These are phyloP conservation scores for Chromoteleia sp. DNA, from an alignment of 2,888 invertebrate genomes.

Conservation along the genomic window DNA sequence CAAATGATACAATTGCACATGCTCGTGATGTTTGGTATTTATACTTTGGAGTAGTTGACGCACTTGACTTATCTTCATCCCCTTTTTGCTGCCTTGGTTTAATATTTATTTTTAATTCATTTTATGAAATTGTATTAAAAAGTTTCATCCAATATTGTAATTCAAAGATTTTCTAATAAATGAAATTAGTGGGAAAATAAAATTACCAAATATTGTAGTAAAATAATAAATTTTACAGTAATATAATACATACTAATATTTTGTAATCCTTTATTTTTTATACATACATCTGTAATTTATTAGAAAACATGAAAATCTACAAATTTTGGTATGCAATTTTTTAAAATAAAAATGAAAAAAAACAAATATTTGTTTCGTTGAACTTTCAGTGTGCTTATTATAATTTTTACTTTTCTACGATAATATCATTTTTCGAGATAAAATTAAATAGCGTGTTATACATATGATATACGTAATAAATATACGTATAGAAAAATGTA, in stretches of 20 bases:
- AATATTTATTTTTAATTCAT: slow-evolving; percentile 44
- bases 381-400: slow-evolving; percentile 66
- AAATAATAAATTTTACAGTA: background rate
- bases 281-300: slow-evolving; percentile 2
- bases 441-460: slow-evolving; percentile 38
- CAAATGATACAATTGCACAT: slow-evolving; percentile 61
- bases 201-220: background rate
- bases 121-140: slow-evolving; percentile 15
- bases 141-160: slow-evolving; percentile 16
- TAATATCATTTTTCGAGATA: slow-evolving; percentile 37
- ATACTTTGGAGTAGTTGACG: slow-evolving; percentile 70
- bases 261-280: background rate
- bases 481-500: slow-evolving; percentile 27
- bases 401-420: slow-evolving; percentile 19
- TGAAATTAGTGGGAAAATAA: background rate
- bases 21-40: slow-evolving; percentile 68
- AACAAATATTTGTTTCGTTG: slow-evolving; percentile 61
- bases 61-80: slow-evolving; percentile 69
- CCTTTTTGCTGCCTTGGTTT: slow-evolving; percentile 64
- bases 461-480: slow-evolving; percentile 14
- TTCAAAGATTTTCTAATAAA: slow-evolving; percentile 23
- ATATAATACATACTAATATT: background rate
- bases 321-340: slow-evolving; percentile 15
- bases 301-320: slow-evolving; percentile 17
- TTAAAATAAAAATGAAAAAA: slow-evolving; percentile 20